Percentiles rank a stretch among this genome's conserved stretches.
phyloP scores from a whole-genome alignment of 2,113 vertebrate species.

The Daboia siamensis region DNA sequence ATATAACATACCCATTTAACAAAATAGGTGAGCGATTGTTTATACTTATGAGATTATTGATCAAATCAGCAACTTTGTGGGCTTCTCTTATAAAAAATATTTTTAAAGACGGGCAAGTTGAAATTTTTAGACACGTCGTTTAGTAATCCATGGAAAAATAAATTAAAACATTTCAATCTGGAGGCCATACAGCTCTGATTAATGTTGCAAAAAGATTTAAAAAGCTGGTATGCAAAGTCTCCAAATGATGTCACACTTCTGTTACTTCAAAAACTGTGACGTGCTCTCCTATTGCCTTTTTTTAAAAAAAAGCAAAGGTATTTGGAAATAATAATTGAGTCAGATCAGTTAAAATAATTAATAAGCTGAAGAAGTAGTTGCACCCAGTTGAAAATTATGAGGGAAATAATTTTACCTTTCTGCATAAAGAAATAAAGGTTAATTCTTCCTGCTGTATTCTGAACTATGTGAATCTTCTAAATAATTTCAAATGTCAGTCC shows the following conservation, averaged over 20 bases:
- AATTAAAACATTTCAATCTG: neutral
- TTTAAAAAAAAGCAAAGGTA: neutral
- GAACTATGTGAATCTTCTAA: neutral
- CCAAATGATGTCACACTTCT: neutral
- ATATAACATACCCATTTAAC: conserved; percentile 81
- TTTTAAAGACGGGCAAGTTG: neutral
- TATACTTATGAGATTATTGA: neutral
- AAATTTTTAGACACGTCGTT: neutral
- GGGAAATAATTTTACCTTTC: neutral
- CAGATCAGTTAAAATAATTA: neutral
- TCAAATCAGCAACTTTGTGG: neutral
- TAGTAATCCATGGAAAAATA: neutral
- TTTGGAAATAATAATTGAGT: neutral
- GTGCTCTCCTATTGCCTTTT: neutral
- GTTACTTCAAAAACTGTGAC: neutral
- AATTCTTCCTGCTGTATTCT: neutral
- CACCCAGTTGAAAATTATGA: neutral
- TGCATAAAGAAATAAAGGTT: neutral
- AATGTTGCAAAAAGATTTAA: neutral
- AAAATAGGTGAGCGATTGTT: conserved; percentile 84
- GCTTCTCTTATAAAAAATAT: neutral
- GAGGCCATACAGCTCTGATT: neutral
- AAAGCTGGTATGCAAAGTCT: neutral
- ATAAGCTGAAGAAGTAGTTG: neutral
- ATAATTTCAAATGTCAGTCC: neutral